A percentile compares a stretch with the other conserved stretches of the same genome.
Evolutionary conservation across 1,140 invertebrate species (phyloP).

Genomic region (Nephila pilipes): DNA sequence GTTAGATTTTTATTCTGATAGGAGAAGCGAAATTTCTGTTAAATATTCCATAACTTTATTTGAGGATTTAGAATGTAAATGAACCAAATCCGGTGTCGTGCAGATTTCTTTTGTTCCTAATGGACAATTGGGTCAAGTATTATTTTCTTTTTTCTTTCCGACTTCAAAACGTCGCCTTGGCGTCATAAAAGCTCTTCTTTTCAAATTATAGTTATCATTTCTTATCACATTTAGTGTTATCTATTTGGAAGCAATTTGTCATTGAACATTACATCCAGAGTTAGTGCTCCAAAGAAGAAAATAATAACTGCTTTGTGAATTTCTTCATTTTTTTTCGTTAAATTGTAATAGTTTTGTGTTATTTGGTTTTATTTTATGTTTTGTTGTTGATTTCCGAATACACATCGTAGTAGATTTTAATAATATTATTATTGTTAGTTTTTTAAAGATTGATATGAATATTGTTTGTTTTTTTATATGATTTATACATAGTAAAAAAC

Average conservation of each 20-base stretch:
- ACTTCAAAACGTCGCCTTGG: not conserved
- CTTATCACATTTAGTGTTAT: not conserved
- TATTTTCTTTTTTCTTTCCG: not conserved
- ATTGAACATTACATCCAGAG: not conserved
- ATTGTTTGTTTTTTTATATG: too few species aligned
- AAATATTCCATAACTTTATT: not conserved
- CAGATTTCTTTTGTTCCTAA: not conserved
- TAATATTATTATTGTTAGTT: too few species aligned
- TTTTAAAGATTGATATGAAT: too few species aligned
- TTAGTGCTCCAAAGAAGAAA: too few species aligned
- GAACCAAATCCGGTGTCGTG: not conserved
- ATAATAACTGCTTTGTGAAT: too few species aligned
- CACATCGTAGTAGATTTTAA: too few species aligned
- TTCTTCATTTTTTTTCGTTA: too few species aligned
- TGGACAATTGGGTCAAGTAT: not conserved
- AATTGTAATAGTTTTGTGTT: too few species aligned
- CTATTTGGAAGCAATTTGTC: not conserved
- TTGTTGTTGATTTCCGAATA: too few species aligned
- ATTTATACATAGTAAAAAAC: too few species aligned
- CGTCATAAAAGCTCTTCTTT: not conserved
- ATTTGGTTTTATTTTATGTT: too few species aligned
- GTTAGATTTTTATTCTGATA: too few species aligned
- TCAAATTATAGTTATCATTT: constrained; percentile 1
- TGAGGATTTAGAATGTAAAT: not conserved
- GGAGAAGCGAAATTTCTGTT: not conserved